Evolutionary conservation across 2,113 vertebrate genomes (phyloP).

Genomic region (Andinoacara biseriatus): DNA sequence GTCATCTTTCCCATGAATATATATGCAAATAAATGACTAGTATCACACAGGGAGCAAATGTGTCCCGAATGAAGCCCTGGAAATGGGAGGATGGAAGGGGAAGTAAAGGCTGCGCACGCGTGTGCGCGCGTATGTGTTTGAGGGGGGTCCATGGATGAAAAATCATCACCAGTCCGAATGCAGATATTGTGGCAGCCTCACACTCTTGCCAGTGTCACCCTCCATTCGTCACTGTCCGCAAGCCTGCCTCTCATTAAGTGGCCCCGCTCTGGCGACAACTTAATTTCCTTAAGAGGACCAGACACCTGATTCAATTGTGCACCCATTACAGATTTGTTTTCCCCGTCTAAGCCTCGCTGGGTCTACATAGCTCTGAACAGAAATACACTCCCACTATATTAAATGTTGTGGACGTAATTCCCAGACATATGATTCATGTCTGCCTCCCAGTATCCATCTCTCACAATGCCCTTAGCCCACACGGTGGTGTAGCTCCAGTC

Average conservation of each 20-base stretch:
- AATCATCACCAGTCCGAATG: constrained; percentile 88
- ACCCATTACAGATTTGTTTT: constrained; percentile 86
- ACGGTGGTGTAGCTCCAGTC: constrained; percentile 31
- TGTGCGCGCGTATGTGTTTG: background rate
- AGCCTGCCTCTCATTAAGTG: constrained; percentile 95
- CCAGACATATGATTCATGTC: constrained; percentile 81
- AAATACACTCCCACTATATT: constrained; percentile 82
- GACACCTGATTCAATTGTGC: constrained; percentile 99
- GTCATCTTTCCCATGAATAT: constrained; percentile 92
- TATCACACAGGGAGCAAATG: constrained; percentile 94
- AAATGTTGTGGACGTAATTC: constrained; percentile 85
- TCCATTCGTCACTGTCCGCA: constrained; percentile 95
- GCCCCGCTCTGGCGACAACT: constrained; percentile 90
- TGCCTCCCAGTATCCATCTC: constrained; percentile 63
- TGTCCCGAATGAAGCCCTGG: constrained; percentile 83
- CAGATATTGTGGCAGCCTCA: constrained; percentile 91
- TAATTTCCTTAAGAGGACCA: constrained; percentile 99
- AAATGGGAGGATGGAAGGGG: constrained; percentile 78
- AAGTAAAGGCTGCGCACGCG: constrained; percentile 60
- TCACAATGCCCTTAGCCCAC: constrained; percentile 55
- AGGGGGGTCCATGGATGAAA: constrained; percentile 82
- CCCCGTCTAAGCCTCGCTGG: constrained; percentile 79
- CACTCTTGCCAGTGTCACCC: constrained; percentile 86
- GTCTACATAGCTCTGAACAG: constrained; percentile 79
- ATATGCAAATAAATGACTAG: constrained; percentile 97